These are phyloP conservation scores for Eupristina koningsbergeri DNA, from an alignment of 1,140 invertebrate genomes.

Conservation along the genomic window DNA sequence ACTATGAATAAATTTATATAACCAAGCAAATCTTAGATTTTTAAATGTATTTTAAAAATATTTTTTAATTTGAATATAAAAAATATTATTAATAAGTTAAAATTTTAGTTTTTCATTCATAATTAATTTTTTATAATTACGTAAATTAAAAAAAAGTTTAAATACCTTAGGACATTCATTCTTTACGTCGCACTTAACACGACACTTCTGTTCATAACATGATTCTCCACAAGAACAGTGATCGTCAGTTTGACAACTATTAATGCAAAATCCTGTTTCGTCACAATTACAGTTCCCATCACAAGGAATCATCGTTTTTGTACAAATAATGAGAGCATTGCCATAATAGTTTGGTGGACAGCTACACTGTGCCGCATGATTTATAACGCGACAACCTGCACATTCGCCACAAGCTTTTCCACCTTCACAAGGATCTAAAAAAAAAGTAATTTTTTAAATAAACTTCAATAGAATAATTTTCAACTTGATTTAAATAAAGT, in stretches of 20 bases:
- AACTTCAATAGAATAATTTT: neutral
- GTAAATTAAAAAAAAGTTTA: neutral
- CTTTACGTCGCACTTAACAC: slow-evolving; percentile 75
- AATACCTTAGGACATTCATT: slow-evolving; percentile 71
- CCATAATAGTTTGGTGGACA: slow-evolving; percentile 87
- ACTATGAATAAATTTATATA: too few species aligned
- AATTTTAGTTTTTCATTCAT: too few species aligned
- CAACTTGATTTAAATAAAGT: neutral
- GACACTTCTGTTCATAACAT: slow-evolving; percentile 78
- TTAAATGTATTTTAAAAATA: too few species aligned
- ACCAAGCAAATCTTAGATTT: too few species aligned
- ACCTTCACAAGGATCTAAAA: slow-evolving; percentile 83
- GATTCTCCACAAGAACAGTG: slow-evolving; percentile 86
- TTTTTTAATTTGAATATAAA: too few species aligned
- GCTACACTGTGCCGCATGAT: slow-evolving; percentile 87
- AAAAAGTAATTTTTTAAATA: slow-evolving; percentile 42
- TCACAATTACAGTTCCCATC: slow-evolving; percentile 83
- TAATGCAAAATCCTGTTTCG: slow-evolving; percentile 83
- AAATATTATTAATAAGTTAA: too few species aligned
- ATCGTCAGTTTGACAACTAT: slow-evolving; percentile 77
- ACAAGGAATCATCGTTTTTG: slow-evolving; percentile 78
- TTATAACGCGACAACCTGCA: slow-evolving; percentile 85
- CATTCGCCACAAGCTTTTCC: slow-evolving; percentile 84
- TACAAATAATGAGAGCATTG: slow-evolving; percentile 84
- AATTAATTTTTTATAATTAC: neutral